Evolutionary conservation across 2,888 invertebrate species (phyloP).

Genomic region (Strigamia maritima): DNA sequence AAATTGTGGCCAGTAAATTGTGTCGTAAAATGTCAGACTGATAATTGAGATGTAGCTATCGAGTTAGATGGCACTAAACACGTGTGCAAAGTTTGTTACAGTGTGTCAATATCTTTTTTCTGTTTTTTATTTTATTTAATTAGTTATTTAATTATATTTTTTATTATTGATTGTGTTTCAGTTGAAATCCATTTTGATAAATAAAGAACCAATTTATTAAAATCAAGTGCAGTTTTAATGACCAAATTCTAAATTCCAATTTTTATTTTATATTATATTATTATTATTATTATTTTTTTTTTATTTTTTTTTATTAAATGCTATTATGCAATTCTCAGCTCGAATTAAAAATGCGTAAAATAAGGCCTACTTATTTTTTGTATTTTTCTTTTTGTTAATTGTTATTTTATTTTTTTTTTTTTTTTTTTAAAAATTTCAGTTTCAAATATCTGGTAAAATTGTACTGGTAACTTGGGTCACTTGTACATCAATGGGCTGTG

Average conservation of each 20-base stretch:
- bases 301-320: not conserved
- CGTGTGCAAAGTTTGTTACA: not conserved
- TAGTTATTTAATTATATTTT: too few relatives aligned
- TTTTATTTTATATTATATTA: not conserved
- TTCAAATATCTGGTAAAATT: constrained; percentile 38
- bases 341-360: not conserved
- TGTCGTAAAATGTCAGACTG: constrained; percentile 20
- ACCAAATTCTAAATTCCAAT: constrained; percentile 25
- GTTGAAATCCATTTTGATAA: not conserved
- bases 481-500: constrained; percentile 82
- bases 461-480: constrained; percentile 65
- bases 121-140: not conserved
- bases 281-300: not conserved
- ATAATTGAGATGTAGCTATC: constrained; percentile 25
- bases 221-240: constrained; percentile 28
- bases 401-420: not conserved
- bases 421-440: not conserved
- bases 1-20: constrained; percentile 12
- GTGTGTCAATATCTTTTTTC: not conserved
- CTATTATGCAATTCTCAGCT: constrained; percentile 1
- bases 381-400: not conserved
- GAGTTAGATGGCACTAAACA: not conserved
- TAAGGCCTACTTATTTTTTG: not conserved
- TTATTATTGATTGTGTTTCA: too few relatives aligned
- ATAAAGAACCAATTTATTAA: not conserved